These are phyloP conservation scores for Anodontia alba DNA, from an alignment of 2,888 invertebrate genomes.

Conservation along the genomic window DNA sequence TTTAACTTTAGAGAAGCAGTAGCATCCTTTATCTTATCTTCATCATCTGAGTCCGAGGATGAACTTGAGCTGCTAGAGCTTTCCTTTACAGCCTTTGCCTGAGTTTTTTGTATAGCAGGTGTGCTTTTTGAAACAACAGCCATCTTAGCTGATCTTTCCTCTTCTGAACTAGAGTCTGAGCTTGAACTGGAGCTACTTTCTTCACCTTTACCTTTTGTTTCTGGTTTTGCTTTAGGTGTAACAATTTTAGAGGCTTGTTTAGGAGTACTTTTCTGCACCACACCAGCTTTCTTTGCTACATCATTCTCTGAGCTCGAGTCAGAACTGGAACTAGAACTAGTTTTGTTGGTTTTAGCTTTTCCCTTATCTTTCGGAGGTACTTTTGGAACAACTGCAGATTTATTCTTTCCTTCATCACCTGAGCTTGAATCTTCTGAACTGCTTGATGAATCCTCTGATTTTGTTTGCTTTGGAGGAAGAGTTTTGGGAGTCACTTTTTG, in stretches of 20 bases:
- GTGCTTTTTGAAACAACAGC: neutral
- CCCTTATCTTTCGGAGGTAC: slow-evolving; percentile 13
- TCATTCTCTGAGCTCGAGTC: slow-evolving; percentile 49
- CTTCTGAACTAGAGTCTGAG: slow-evolving; percentile 58
- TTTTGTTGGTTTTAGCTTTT: slow-evolving; percentile 29
- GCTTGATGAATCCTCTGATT: slow-evolving; percentile 35
- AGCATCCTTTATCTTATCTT: slow-evolving; percentile 10
- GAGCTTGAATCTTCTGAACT: slow-evolving; percentile 38
- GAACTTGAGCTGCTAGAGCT: slow-evolving; percentile 43
- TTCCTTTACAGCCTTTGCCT: slow-evolving; percentile 28
- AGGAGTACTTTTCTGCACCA: neutral
- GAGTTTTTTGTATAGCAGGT: neutral
- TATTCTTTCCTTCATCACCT: slow-evolving; percentile 27
- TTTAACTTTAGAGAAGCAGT: slow-evolving; percentile 15
- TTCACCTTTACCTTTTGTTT: neutral
- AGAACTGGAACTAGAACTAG: slow-evolving; percentile 38
- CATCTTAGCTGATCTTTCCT: slow-evolving; percentile 22
- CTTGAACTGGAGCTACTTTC: slow-evolving; percentile 59
- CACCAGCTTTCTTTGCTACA: slow-evolving; percentile 16
- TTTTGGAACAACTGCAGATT: slow-evolving; percentile 21
- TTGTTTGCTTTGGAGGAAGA: slow-evolving; percentile 29
- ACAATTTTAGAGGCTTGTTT: neutral
- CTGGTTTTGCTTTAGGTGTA: neutral
- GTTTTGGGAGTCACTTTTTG: slow-evolving; percentile 16
- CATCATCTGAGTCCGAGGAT: slow-evolving; percentile 45